These are phyloP conservation scores for Lagria hirta DNA, from an alignment of 2,888 invertebrate species.

Conservation along the genomic window DNA sequence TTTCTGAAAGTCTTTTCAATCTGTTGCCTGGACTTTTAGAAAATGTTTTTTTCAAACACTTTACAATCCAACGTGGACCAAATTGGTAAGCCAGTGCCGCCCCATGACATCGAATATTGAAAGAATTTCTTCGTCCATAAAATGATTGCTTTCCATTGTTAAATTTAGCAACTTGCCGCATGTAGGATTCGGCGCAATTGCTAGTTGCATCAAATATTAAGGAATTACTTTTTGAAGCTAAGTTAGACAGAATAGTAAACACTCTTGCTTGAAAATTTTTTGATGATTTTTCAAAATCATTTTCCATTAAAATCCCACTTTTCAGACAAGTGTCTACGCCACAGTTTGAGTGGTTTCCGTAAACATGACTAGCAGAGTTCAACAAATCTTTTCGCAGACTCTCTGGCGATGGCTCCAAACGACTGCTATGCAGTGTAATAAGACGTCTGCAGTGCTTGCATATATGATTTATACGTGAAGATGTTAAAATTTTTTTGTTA, in stretches of 20 bases:
- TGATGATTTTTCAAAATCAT: neutral
- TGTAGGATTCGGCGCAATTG: neutral
- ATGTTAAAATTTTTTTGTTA: neutral
- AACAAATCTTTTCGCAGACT: neutral
- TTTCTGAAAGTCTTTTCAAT: neutral
- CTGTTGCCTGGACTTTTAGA: too few relatives aligned
- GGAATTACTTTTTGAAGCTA: neutral
- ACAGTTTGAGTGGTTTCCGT: neutral
- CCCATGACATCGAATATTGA: neutral
- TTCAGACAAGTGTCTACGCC: neutral
- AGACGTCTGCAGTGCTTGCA: neutral
- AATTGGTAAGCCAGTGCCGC: neutral
- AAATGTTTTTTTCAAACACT: neutral
- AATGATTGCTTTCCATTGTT: constrained; percentile 1
- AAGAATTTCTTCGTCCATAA: constrained; percentile 1
- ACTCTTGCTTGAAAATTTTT: neutral
- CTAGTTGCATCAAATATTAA: neutral
- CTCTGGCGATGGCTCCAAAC: neutral
- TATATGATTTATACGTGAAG: neutral
- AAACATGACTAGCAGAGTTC: neutral
- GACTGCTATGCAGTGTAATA: neutral
- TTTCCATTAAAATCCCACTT: neutral
- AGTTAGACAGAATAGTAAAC: neutral
- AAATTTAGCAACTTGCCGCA: constrained; percentile 2
- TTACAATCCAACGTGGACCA: neutral